Conservation (phyloP, 2,797 vertebrate genomes). For the Anguilla megastoma region DNA sequence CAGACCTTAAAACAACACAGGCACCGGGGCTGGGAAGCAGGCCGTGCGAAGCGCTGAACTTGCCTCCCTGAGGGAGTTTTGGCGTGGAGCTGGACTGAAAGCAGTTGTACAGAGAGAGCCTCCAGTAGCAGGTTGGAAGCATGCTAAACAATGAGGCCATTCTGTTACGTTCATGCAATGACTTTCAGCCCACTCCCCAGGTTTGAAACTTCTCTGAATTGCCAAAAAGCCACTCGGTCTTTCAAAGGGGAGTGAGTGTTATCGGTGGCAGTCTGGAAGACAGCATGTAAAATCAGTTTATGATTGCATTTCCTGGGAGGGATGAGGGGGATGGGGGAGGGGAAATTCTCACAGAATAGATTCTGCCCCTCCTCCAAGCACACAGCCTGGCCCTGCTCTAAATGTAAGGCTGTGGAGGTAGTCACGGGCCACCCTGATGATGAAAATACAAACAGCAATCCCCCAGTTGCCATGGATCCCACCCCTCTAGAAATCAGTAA, state of each 20-base stretch:
- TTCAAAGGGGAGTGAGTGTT: not conserved
- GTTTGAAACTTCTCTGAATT: not conserved
- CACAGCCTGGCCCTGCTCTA: not conserved
- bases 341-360: not conserved
- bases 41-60: slow-evolving; percentile 3
- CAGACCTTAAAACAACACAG: slow-evolving; percentile 3
- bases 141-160: slow-evolving; percentile 1
- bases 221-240: not conserved
- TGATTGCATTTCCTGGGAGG: slow-evolving; percentile 5
- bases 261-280: not conserved
- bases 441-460: not conserved
- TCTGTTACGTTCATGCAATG: not conserved
- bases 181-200: not conserved
- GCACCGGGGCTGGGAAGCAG: not conserved
- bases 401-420: not conserved
- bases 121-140: slow-evolving; percentile 6
- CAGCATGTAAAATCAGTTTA: not conserved
- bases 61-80: not conserved
- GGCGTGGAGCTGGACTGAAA: not conserved
- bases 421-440: not conserved
- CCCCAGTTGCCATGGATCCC: not conserved
- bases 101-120: not conserved
- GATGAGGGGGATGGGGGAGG: not conserved
- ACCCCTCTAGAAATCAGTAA: not conserved
- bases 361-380: not conserved